phyloP scores from a whole-genome alignment of 1,140 invertebrate species.

The Achatina immaculata region DNA sequence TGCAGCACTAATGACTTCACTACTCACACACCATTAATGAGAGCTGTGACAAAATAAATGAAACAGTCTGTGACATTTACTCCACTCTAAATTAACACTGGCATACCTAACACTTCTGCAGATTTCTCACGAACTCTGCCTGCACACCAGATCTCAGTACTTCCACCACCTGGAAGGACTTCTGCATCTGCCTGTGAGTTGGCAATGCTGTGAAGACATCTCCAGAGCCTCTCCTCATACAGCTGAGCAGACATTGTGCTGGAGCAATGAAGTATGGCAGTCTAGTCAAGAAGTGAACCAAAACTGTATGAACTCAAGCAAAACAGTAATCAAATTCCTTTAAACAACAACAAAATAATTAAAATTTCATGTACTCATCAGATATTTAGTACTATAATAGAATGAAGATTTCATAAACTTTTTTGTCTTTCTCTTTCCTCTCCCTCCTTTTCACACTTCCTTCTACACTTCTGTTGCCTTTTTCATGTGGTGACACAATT shows the following conservation, averaged over 20 bases:
- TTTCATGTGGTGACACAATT: no score
- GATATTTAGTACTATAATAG: neutral
- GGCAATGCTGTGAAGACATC: slow-evolving; percentile 3
- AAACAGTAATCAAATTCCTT: neutral
- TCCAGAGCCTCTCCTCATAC: slow-evolving; percentile 16
- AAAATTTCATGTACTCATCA: neutral
- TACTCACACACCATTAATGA: neutral
- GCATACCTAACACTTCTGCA: neutral
- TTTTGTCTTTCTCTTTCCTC: no score
- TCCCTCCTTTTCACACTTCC: no score
- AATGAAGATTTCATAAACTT: no score
- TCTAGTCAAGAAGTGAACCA: neutral
- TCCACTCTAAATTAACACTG: no score
- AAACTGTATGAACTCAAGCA: no score
- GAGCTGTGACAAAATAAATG: neutral
- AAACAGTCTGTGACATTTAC: neutral
- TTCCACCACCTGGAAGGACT: slow-evolving; percentile 15
- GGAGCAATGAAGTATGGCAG: neutral
- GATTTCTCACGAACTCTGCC: neutral
- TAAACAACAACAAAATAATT: neutral
- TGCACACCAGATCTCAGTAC: slow-evolving; percentile 24
- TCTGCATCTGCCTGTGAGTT: neutral
- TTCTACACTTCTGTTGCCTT: no score
- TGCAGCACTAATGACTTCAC: neutral
- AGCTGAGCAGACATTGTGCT: slow-evolving; percentile 23